These are phyloP conservation scores for Ramazzottius varieornatus DNA, from an alignment of 2,888 invertebrate genomes.

Conservation along the genomic window DNA sequence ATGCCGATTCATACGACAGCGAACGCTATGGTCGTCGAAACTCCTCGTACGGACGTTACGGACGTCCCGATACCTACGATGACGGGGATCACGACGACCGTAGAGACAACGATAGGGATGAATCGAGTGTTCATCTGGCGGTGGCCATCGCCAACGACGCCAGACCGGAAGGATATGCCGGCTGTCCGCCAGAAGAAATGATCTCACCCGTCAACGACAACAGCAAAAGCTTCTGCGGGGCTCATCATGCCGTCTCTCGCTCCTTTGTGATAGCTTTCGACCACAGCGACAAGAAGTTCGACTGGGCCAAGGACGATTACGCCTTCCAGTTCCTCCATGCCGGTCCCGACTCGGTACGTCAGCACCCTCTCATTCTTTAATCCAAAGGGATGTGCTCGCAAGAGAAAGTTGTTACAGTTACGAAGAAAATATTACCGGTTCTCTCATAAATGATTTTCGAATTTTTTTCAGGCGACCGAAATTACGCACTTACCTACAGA, in stretches of 20 bases:
- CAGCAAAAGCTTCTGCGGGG: not conserved
- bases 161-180: not conserved
- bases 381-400: not conserved
- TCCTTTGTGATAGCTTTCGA: not conserved
- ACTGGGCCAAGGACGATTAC: not conserved
- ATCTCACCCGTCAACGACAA: not conserved
- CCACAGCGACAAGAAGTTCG: not conserved
- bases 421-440: not conserved
- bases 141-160: not conserved
- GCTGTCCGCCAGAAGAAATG: not conserved
- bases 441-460: not conserved
- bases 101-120: too few species aligned
- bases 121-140: not conserved
- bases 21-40: too few species aligned
- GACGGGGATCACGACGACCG: too few species aligned
- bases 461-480: not conserved
- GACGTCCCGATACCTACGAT: too few species aligned
- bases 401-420: too few species aligned
- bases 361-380: too few species aligned
- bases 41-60: too few species aligned
- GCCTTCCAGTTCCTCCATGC: not conserved
- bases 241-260: not conserved
- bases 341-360: not conserved
- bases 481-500: not conserved
- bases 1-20: too few species aligned